A percentile compares a stretch with the other conserved stretches of the same genome.
These are phyloP conservation scores for Erebia epiphron DNA, from an alignment of 2,888 invertebrate species.

Conservation along the genomic window DNA sequence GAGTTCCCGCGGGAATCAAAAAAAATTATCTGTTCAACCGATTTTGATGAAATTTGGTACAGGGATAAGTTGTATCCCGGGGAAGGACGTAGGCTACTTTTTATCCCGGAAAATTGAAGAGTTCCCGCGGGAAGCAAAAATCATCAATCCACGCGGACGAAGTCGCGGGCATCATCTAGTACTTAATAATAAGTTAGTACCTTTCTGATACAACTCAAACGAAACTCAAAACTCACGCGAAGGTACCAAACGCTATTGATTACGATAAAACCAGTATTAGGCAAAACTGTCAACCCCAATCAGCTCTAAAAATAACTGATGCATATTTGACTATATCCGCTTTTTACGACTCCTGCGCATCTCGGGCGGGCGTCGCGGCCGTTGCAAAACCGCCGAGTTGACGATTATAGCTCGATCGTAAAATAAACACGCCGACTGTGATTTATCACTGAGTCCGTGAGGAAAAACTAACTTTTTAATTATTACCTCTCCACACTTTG, in stretches of 20 bases:
- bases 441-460: conserved; percentile 75
- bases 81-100: no score
- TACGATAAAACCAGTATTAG: conserved; percentile 18
- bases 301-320: conserved; percentile 68
- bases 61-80: no score
- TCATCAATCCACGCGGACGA: no score
- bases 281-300: conserved; percentile 41
- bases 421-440: conserved; percentile 74
- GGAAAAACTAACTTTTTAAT: conserved; percentile 44
- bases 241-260: conserved; percentile 3
- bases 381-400: conserved; percentile 76
- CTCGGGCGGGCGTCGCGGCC: conserved; percentile 53
- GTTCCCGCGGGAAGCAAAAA: no score
- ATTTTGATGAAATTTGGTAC: no score
- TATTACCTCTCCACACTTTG: conserved; percentile 24
- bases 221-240: neutral
- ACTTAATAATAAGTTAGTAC: no score
- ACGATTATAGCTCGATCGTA: conserved; percentile 78
- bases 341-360: conserved; percentile 71
- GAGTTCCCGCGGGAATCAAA: no score
- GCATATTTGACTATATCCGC: conserved; percentile 69
- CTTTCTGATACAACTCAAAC: neutral
- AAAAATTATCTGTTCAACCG: no score
- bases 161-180: no score
- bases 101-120: no score